Percentiles rank a stretch among this genome's conserved stretches.
Conservation (phyloP, 2,888 invertebrate species). For the Laspeyria flexula region DNA sequence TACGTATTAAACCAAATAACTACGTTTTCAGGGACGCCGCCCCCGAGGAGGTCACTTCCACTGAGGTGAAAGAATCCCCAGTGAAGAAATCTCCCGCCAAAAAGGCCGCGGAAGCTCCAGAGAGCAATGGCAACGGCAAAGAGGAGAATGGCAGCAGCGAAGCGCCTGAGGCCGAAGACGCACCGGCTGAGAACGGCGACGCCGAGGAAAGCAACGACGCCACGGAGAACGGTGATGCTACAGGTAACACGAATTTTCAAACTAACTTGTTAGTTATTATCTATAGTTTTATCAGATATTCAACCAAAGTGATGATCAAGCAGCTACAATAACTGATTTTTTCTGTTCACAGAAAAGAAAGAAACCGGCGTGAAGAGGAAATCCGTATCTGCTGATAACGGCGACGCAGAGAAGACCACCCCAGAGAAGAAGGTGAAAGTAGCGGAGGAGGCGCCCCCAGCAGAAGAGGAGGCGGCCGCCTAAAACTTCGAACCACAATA, state of each 20-base stretch:
- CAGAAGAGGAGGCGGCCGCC: constrained; percentile 87
- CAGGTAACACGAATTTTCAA: constrained; percentile 55
- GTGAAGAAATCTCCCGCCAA: constrained; percentile 82
- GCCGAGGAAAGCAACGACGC: constrained; percentile 81
- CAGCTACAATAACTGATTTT: not conserved
- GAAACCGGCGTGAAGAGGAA: constrained; percentile 89
- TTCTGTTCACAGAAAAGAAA: constrained; percentile 74
- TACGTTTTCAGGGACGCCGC: constrained; percentile 72
- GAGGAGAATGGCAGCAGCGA: constrained; percentile 77
- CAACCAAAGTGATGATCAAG: no score
- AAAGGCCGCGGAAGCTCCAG: constrained; percentile 74
- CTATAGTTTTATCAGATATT: no score
- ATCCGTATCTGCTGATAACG: constrained; percentile 86
- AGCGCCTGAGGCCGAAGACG: constrained; percentile 67
- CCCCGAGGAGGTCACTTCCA: constrained; percentile 81
- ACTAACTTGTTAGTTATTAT: no score
- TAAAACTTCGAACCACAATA: constrained; percentile 63
- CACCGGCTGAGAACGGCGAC: constrained; percentile 74
- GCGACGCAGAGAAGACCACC: constrained; percentile 87
- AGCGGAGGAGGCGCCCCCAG: constrained; percentile 84
- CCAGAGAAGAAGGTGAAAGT: constrained; percentile 91
- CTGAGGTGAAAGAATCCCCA: constrained; percentile 80
- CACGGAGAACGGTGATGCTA: constrained; percentile 77
- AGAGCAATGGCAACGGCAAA: constrained; percentile 76
- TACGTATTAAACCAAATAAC: constrained; percentile 3